Conservation (phyloP, 35 echinoderm and acorn worm species). For the Nesometra sesokonis region DNA sequence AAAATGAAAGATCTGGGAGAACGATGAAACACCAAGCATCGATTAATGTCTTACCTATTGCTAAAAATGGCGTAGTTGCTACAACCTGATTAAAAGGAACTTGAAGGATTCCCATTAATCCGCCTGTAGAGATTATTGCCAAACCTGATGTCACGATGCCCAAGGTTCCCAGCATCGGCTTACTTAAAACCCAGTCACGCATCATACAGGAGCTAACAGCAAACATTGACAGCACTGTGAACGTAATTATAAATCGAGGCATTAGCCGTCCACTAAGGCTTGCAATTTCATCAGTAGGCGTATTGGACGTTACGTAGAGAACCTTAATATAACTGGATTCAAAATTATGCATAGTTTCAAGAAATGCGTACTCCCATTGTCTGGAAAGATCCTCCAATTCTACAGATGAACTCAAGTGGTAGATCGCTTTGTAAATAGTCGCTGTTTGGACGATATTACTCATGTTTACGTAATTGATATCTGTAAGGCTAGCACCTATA, state of each 20-base stretch:
- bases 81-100: constrained; percentile 81
- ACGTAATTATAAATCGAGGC: constrained; percentile 63
- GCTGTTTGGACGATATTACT: constrained; percentile 54
- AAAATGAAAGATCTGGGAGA: too few relatives aligned
- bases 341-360: constrained; percentile 43
- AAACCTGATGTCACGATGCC: constrained; percentile 71
- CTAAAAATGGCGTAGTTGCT: constrained; percentile 81
- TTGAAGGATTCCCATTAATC: constrained; percentile 44
- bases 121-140: constrained; percentile 63
- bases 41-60: constrained; percentile 41
- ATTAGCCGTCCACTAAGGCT: constrained; percentile 55
- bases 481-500: constrained; percentile 49
- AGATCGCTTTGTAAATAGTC: constrained; percentile 31
- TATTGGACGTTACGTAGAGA: constrained; percentile 30
- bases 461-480: constrained; percentile 20
- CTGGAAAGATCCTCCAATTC: constrained; percentile 26
- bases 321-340: constrained; percentile 41
- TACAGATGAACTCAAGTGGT: constrained; percentile 19
- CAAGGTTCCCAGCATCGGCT: constrained; percentile 80
- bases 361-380: constrained; percentile 82
- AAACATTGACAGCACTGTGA: constrained; percentile 76
- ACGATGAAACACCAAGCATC: too few relatives aligned
- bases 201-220: constrained; percentile 92
- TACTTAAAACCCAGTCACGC: constrained; percentile 93
- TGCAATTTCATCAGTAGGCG: constrained; percentile 44